Conservation (phyloP, 1,140 invertebrate genomes). For the Homarus americanus region DNA sequence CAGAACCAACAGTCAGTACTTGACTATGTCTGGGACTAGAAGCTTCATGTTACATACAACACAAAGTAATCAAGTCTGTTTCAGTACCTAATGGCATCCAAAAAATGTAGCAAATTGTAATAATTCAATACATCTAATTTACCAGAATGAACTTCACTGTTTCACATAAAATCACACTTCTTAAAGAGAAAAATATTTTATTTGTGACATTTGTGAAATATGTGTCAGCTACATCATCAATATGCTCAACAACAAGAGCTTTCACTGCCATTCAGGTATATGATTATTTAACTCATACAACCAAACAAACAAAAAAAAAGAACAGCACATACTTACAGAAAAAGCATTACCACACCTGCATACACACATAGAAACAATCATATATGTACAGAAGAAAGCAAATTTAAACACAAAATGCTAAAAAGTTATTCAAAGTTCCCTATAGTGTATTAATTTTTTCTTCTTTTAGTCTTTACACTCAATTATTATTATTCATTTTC, state of each 20-base stretch:
- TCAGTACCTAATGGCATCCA: neutral
- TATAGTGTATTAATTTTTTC: too few relatives aligned
- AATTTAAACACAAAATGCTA: too few relatives aligned
- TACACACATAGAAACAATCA: neutral
- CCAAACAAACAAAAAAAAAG: too few relatives aligned
- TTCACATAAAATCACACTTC: neutral
- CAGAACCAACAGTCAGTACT: neutral
- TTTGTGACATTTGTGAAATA: neutral
- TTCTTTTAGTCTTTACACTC: too few relatives aligned
- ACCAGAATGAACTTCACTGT: neutral
- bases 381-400: neutral
- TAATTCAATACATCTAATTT: neutral
- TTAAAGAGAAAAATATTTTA: too few relatives aligned
- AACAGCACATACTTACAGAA: neutral
- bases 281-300: too few relatives aligned
- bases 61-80: neutral
- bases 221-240: neutral
- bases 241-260: neutral
- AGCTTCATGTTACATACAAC: neutral
- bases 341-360: too few relatives aligned
- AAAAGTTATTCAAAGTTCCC: too few relatives aligned
- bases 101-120: neutral
- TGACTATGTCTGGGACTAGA: slow-evolving; percentile 10
- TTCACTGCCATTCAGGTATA: neutral
- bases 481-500: too few relatives aligned